Base-by-base conservation (phyloP, 2,113 vertebrate genomes). In the Ramphastos sulfuratus region DNA sequence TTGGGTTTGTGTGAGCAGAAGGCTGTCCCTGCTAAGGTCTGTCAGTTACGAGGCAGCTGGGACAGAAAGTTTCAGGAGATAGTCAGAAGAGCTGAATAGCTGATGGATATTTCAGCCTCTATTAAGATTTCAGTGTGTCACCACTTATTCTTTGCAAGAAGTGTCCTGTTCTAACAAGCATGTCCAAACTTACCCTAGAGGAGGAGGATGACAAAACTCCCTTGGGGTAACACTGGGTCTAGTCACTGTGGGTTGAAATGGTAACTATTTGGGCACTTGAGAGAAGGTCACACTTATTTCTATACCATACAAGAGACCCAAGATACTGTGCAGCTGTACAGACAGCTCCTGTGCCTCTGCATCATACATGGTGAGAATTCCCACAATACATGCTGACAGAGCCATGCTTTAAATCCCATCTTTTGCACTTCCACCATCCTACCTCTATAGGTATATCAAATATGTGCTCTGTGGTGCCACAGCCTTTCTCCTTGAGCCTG, bases 21-120 rank as follows among this genome's bases (percentile, higher is more conserved):
- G 4, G 9, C 1, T 60, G 5, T 60, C 6, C 0, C 6, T n/a
- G 12, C 6, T 21, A 39, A 15, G 5, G 5, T 4, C 25, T 67
- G 25, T 33, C 33, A 5, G 11, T n/a, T 46, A 39, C 4, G 37
- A 37, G 37, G 37, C 33, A 56, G 4, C 7, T 24, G 33, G 12
- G 28, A 37, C 13, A 48, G 24, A 28, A 35, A 0, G 6, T 20
- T 77, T 73, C 31, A 84, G 42, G 16, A 64, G 23, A 39, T 67
- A 28, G 18, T 28, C 5, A 35, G 44, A 64, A 59, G 10, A 6
- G 7, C 54, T 28, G 37, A 37, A 48, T 18, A 33, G 8, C 50
- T 55, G 17, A 72, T 7, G 5, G 19, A 6, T 59, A 37, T 86
- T 89, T 83, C 42, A 82, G 7, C 9, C 30, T 76, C 17, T 4